Conservation (phyloP, 2,888 invertebrate species). For the Melanargia galathea region DNA sequence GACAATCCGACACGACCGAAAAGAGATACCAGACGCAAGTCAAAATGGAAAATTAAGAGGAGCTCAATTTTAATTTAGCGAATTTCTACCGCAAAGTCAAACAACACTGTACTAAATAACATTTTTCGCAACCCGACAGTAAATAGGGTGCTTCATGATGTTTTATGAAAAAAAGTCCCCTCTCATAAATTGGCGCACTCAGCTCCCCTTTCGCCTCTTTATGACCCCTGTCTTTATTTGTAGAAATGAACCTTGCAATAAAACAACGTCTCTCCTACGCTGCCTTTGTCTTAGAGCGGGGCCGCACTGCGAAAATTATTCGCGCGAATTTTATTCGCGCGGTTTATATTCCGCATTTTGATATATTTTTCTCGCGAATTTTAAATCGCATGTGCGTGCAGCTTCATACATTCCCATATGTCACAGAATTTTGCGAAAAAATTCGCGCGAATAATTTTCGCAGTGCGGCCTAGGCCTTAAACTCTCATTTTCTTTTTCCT, state of each 20-base stretch:
- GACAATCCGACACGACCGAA: no score
- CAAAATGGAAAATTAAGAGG: neutral
- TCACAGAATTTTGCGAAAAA: no score
- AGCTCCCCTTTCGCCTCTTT: constrained; percentile 25
- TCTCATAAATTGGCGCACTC: constrained; percentile 27
- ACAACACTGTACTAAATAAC: constrained; percentile 22
- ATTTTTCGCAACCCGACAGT: constrained; percentile 13
- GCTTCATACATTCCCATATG: no score
- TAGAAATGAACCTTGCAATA: constrained; percentile 31
- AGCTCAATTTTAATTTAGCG: neutral
- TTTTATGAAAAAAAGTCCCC: constrained; percentile 33
- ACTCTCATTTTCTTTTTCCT: constrained; percentile 1
- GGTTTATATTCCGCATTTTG: no score
- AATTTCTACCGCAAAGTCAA: constrained; percentile 6
- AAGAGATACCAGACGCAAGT: no score
- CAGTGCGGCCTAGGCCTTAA: neutral
- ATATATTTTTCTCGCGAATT: no score
- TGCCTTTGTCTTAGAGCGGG: no score
- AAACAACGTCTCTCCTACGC: constrained; percentile 21
- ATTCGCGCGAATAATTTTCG: no score
- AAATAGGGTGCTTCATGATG: constrained; percentile 28
- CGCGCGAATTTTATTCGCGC: no score
- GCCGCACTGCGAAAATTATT: no score
- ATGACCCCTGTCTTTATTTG: constrained; percentile 29
- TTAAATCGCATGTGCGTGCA: no score